Evolutionary conservation across 2,888 invertebrate genomes (phyloP).

Genomic region (Candidula unifasciata): DNA sequence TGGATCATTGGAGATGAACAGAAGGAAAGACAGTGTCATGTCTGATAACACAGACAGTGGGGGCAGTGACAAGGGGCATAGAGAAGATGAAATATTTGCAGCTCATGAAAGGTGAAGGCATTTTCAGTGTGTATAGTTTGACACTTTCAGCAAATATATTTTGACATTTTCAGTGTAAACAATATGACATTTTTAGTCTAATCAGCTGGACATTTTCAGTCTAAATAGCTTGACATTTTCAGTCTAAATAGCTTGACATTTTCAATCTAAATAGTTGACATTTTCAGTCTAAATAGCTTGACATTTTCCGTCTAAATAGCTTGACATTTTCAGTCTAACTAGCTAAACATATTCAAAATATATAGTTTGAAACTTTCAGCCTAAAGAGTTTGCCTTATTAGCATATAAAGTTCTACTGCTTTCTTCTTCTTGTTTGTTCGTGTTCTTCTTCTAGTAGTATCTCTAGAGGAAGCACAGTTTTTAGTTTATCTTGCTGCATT

Average conservation of each 20-base stretch:
- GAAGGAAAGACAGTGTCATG: conserved; percentile 61
- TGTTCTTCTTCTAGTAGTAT: background rate
- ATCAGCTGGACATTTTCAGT: background rate
- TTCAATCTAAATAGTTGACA: no score
- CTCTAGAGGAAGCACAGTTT: background rate
- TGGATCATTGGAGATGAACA: conserved; percentile 68
- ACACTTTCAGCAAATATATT: no score
- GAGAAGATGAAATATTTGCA: conserved; percentile 70
- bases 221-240: no score
- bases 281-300: no score
- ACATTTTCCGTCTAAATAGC: no score
- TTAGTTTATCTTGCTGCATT: no score
- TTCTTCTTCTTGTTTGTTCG: conserved; percentile 6
- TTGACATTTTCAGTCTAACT: no score
- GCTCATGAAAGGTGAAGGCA: conserved; percentile 67
- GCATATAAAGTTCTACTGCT: no score
- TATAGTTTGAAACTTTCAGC: no score
- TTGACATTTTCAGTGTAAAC: background rate
- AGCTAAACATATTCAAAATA: no score
- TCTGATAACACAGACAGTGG: conserved; percentile 58
- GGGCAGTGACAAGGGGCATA: conserved; percentile 51
- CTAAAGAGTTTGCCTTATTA: no score
- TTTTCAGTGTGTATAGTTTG: background rate
- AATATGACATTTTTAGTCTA: background rate
- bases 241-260: no score